A percentile compares a stretch with the other conserved stretches of the same genome.
Evolutionary conservation across 2,797 vertebrate species (phyloP).

Genomic region (Muscicapa striata): DNA sequence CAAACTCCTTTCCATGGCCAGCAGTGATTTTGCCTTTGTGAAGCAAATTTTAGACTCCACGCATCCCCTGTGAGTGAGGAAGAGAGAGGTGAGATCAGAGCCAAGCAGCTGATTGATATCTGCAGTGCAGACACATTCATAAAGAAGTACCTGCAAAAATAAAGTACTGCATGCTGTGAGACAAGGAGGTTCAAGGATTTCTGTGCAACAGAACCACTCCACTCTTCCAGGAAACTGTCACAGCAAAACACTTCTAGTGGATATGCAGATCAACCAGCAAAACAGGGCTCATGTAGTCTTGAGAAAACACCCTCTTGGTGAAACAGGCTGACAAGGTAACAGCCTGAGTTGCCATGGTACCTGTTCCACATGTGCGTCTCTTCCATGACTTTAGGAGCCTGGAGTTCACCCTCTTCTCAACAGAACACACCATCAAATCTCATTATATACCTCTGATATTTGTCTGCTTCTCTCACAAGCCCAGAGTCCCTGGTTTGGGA

Average conservation of each 20-base stretch:
- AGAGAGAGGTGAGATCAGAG: not conserved
- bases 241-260: not conserved
- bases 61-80: not conserved
- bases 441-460: not conserved
- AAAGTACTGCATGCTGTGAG: not conserved
- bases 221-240: not conserved
- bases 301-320: not conserved
- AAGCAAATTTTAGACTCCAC: not conserved
- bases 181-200: not conserved
- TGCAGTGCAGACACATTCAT: not conserved
- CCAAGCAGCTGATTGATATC: not conserved
- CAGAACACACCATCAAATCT: not conserved
- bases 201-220: not conserved
- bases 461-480: not conserved
- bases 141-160: not conserved
- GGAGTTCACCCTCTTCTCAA: not conserved
- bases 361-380: accelerated
- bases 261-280: not conserved
- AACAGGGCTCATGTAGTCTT: not conserved
- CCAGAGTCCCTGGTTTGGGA: not conserved
- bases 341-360: not conserved
- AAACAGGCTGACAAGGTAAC: not conserved
- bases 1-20: not conserved
- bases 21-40: not conserved
- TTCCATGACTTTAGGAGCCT: not conserved